These are phyloP conservation scores for Theristus sp. DNA, from an alignment of 2,888 invertebrate species.

Conservation along the genomic window DNA sequence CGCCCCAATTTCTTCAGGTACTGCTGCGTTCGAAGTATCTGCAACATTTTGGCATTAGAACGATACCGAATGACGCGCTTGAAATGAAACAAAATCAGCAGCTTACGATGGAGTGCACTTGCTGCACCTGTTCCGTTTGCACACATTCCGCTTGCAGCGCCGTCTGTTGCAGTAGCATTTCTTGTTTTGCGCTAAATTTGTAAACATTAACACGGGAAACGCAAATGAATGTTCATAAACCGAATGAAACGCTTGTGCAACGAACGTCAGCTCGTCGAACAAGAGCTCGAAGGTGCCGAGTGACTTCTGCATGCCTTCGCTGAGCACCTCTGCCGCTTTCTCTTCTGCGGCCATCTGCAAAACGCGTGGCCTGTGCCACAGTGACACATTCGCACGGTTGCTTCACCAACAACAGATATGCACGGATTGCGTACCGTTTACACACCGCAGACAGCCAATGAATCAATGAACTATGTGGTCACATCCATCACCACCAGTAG, in stretches of 20 bases:
- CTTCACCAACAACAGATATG: no score
- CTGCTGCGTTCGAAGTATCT: slow-evolving; percentile 4
- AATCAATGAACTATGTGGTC: no score
- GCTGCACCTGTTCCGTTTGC: neutral
- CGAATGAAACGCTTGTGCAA: neutral
- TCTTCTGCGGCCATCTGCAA: no score
- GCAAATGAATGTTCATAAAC: no score
- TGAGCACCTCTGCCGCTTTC: neutral
- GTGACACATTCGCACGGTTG: no score
- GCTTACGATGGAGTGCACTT: neutral
- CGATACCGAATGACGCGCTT: no score
- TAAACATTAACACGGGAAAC: neutral
- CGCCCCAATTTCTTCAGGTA: slow-evolving; percentile 1
- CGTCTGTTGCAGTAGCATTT: neutral
- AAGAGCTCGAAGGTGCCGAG: neutral
- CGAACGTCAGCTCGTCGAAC: neutral
- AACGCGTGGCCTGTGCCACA: no score
- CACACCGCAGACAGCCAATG: no score
- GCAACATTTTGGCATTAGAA: neutral
- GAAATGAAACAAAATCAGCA: neutral
- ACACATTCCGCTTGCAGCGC: neutral
- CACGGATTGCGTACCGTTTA: no score
- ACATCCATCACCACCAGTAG: no score
- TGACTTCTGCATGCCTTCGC: neutral
- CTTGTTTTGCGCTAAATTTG: neutral